A percentile compares a stretch with the other conserved stretches of the same genome.
Evolutionary conservation across 2,797 vertebrate genomes (phyloP).

Genomic region (Xerus rutilus): DNA sequence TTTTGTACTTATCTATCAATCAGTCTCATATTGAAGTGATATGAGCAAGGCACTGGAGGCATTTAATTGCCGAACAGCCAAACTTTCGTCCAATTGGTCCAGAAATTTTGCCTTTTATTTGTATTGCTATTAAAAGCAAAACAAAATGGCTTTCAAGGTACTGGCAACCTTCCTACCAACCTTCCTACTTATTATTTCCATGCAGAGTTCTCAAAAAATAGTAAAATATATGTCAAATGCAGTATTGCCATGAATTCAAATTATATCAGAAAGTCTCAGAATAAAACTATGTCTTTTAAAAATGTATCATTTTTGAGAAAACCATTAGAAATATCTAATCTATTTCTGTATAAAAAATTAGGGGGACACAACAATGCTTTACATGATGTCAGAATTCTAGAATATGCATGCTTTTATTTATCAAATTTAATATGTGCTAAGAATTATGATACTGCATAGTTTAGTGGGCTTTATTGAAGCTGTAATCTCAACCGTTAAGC

Average conservation of each 20-base stretch:
- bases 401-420: not conserved
- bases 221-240: not conserved
- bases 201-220: not conserved
- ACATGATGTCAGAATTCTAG: not conserved
- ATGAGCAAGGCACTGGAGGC: not conserved
- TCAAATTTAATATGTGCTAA: not conserved
- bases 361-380: not conserved
- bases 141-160: conserved; percentile 4
- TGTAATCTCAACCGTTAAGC: not conserved
- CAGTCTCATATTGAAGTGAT: not conserved
- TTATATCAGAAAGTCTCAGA: not conserved
- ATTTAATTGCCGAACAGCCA: not conserved
- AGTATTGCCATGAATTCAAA: conserved; percentile 1
- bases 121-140: not conserved
- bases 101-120: conserved; percentile 43
- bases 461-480: not conserved
- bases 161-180: not conserved
- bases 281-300: conserved; percentile 23
- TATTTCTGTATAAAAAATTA: not conserved
- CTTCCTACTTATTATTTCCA: conserved; percentile 37
- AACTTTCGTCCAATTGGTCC: not conserved
- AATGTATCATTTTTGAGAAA: not conserved
- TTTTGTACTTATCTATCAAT: not conserved
- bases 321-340: not conserved
- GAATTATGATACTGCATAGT: not conserved